Base-by-base conservation (phyloP, 2,888 invertebrate species). In the Noctua fimbriata region DNA sequence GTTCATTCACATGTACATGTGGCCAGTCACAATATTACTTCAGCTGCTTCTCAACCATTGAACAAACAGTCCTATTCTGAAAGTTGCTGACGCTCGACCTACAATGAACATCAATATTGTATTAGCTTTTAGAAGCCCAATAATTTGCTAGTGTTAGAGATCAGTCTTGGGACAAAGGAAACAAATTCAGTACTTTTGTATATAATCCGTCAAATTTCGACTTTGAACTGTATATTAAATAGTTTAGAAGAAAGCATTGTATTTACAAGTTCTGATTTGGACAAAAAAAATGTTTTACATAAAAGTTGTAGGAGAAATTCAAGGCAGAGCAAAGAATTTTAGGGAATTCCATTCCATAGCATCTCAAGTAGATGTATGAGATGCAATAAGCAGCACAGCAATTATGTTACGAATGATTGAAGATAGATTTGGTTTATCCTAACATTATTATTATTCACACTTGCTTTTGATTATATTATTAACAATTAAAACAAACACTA, bases 151-250 rank as follows among this genome's bases (percentile, higher is more conserved):
- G 89, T 90, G 91, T 91, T 91, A 94, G 92, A 94, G 93, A 94
- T 95, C 95, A 96, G 96, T 96, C 96, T 96, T 96, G 94, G 93
- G 93, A 94, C 93, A 93, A 94, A 95, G 93, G 93, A 95, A 95
- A 95, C 92, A 92, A 90, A 93, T 92, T 92, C 90, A 93, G 90
- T 93, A 92, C 90, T 90, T 89, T 90, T 88, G 89, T 89, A 90
- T 89, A 89, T 90, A 91, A 92, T 91, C 91, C 88, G 87, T 92
- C 89, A 92, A 89, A 91, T 91, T 90, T 89, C 81, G 87, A 91
- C 81, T 87, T 86, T 88, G 86, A 88, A 90, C 90, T 87, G 89
- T 81, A 71, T 81, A 87, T 89, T 87, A 77, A 87, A 87, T 86
- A 87, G 89, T 87, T 91, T 87, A 88, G 87, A 89, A 91, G 88